phyloP scores from a whole-genome alignment of 2,797 vertebrate species.

The Chaenodraco wilsoni region DNA sequence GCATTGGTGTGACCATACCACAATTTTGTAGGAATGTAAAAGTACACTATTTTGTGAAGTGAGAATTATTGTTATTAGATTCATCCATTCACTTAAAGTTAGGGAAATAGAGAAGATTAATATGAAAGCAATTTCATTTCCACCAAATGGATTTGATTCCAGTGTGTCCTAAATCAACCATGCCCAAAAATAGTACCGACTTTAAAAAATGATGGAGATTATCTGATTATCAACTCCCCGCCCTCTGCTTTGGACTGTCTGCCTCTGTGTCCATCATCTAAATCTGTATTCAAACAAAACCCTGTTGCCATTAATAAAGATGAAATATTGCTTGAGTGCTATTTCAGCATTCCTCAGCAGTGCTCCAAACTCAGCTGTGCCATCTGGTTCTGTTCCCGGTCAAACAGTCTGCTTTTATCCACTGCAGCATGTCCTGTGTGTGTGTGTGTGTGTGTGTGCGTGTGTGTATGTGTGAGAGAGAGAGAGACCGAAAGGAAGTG shows the following conservation, averaged over 20 bases:
- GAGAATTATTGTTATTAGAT: constrained; percentile 14
- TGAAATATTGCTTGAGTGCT: constrained; percentile 45
- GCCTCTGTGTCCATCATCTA: constrained; percentile 50
- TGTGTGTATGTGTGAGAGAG: constrained; percentile 8
- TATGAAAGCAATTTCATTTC: constrained; percentile 51
- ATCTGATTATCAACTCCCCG: constrained; percentile 67
- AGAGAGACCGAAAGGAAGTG: neutral
- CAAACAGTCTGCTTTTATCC: constrained; percentile 52
- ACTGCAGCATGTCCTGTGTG: neutral
- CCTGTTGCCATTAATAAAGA: constrained; percentile 64
- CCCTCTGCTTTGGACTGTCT: constrained; percentile 41
- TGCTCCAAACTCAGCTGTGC: constrained; percentile 38
- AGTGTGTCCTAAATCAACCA: constrained; percentile 66
- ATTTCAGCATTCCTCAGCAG: constrained; percentile 44
- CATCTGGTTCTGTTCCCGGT: constrained; percentile 45
- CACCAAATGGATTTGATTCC: constrained; percentile 66
- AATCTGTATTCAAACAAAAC: constrained; percentile 67
- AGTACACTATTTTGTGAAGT: neutral
- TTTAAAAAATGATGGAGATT: constrained; percentile 56
- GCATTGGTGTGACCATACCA: neutral
- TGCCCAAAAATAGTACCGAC: constrained; percentile 58
- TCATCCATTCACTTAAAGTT: constrained; percentile 5
- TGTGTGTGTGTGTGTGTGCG: neutral
- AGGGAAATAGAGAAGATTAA: constrained; percentile 16
- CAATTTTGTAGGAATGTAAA: neutral